These are phyloP conservation scores for Amyelois transitella DNA, from an alignment of 1,140 invertebrate genomes.

Conservation along the genomic window DNA sequence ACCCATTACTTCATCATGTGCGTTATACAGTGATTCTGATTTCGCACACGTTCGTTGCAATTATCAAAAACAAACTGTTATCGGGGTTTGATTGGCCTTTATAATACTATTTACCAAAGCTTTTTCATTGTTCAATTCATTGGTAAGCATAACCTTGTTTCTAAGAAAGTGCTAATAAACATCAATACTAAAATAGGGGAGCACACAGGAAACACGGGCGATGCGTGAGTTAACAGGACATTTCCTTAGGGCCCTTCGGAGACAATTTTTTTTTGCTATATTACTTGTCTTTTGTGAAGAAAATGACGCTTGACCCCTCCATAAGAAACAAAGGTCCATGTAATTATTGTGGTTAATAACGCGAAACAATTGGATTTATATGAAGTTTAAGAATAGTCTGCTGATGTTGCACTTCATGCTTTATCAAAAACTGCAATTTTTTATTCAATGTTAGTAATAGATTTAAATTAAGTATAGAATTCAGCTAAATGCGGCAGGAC, in stretches of 20 bases:
- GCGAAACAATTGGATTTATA: not conserved
- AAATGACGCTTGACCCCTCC: conserved; percentile 23
- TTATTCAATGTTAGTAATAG: too few species aligned
- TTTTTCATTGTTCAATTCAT: not conserved
- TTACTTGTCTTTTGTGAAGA: conserved; percentile 25
- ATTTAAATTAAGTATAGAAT: too few species aligned
- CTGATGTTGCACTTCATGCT: too few species aligned
- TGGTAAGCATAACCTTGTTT: conserved; percentile 1
- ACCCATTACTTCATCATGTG: too few species aligned
- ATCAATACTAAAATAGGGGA: conserved; percentile 31
- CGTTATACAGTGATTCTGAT: too few species aligned
- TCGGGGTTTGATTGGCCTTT: too few species aligned
- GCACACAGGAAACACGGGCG: conserved; percentile 52
- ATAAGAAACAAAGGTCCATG: not conserved
- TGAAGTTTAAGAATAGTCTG: not conserved
- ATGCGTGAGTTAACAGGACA: conserved; percentile 56
- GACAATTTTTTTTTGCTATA: conserved; percentile 15
- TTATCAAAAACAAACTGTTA: too few species aligned
- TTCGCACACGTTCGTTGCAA: too few species aligned
- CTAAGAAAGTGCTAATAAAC: conserved; percentile 33
- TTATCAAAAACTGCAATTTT: too few species aligned
- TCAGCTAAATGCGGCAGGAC: too few species aligned
- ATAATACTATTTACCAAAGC: too few species aligned
- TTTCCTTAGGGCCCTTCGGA: conserved; percentile 43
- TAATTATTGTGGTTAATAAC: not conserved